Evolutionary conservation across 2,797 vertebrate species (phyloP), one percentile per base, ranked within the genome.

Genomic region (Orientallactaga sibirica): DNA sequence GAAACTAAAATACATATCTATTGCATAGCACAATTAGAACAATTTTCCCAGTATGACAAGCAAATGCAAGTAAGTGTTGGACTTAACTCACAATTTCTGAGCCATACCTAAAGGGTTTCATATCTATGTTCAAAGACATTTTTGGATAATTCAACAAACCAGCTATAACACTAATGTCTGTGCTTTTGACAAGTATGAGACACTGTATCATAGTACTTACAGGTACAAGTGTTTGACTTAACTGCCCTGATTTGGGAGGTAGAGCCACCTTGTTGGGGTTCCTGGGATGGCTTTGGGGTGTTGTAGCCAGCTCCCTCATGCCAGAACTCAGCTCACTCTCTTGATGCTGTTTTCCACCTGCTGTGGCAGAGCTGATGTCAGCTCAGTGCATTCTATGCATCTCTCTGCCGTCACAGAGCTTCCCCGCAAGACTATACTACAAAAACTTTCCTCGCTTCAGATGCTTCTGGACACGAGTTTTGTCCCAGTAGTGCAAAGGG

Each of bases 51-150:
- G 22, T 55, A 33, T 90, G 11, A 6, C 29, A 16, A 55, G 2
- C 10, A 86, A 71, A 4, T 20, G 66, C 10, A 91, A 80, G 24
- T 79, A 62, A 55, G 43, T 80, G 76, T 24, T 87, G 2, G 9
- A 76, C 9, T 86, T 70, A 81, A 84, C 90, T 74, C 55, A 14
- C 48, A 80, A 90, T 81, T 79, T 95, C 71, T 61, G 62, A 84
- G 55, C 16, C 7, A 41, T 25, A 82, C 61, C 33, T 83, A 83
- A 81, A 88, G 93, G 66, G 4, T 22, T 61, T 88, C 61, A n/a
- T 41, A 77, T 16, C 25, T 55, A 84, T 52, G 9, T 1, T 62
- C 70, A 37, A 81, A 94, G 79, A 33, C 2, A 33, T 5, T 76
- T 84, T 19, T 71, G 92, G 52, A 15, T 78, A 62, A 87, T 87